Percentiles rank a stretch among this genome's conserved stretches.
Evolutionary conservation across 2,888 invertebrate genomes (phyloP).

Genomic region (Taphrorychus bicolor): DNA sequence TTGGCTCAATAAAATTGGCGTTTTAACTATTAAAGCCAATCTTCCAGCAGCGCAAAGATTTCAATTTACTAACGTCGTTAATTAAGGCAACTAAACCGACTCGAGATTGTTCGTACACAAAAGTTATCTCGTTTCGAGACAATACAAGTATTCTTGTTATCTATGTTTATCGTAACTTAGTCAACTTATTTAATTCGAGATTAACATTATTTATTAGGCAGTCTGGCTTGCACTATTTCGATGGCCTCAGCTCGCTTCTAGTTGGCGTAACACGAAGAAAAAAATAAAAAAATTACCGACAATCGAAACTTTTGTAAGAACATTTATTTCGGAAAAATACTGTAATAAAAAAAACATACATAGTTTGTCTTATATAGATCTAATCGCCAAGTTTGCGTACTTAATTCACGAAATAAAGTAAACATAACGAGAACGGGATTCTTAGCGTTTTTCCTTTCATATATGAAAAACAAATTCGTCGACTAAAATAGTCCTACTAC

Average conservation of each 20-base stretch:
- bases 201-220: constrained; percentile 21
- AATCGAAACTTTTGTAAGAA: constrained; percentile 47
- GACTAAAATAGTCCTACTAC: too few species aligned
- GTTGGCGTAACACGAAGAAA: background rate
- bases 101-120: background rate
- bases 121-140: constrained; percentile 5
- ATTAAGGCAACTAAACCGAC: background rate
- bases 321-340: constrained; percentile 52
- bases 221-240: background rate
- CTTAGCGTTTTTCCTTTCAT: too few species aligned
- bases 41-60: background rate
- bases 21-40: constrained; percentile 4
- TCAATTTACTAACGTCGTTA: background rate
- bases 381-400: constrained; percentile 46
- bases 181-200: constrained; percentile 41
- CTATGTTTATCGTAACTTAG: constrained; percentile 44
- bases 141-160: constrained; percentile 42
- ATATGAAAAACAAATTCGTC: too few species aligned
- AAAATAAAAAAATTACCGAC: background rate
- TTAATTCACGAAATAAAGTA: constrained; percentile 37
- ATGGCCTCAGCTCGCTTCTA: background rate
- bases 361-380: constrained; percentile 48
- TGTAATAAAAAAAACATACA: constrained; percentile 51
- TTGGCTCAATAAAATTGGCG: constrained; percentile 6
- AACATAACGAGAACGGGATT: constrained; percentile 26